These are phyloP conservation scores for Rhabdomys dilectus DNA, from an alignment of 2,113 vertebrate genomes.

Conservation along the genomic window DNA sequence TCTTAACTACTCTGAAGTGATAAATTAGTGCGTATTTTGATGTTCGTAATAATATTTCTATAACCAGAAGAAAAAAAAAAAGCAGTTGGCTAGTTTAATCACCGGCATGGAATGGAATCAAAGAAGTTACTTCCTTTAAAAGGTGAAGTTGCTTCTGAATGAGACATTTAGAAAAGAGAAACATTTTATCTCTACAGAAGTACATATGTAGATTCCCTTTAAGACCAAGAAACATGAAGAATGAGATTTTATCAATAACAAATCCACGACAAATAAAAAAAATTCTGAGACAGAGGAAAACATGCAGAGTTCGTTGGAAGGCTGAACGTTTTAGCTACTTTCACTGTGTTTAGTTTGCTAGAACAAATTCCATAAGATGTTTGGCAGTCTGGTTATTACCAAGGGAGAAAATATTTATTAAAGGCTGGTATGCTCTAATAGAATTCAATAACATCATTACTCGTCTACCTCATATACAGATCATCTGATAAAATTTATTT, in stretches of 20 bases:
- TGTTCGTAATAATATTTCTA: neutral
- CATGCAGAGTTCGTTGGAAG: neutral
- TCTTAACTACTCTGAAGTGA: neutral
- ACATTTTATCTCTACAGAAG: neutral
- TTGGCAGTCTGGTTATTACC: constrained; percentile 4
- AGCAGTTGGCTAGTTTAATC: neutral
- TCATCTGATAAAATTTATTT: constrained; percentile 52
- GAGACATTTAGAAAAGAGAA: neutral
- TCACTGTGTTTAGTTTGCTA: neutral
- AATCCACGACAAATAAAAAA: neutral
- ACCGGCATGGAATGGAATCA: neutral
- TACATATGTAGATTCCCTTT: neutral
- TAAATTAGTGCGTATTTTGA: neutral
- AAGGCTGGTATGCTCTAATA: neutral
- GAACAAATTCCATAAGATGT: constrained; percentile 6
- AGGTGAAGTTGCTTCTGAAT: neutral
- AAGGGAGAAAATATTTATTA: neutral
- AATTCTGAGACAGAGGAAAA: neutral
- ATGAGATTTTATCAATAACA: neutral
- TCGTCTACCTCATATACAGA: neutral
- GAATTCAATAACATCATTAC: neutral
- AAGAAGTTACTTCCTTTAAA: neutral
- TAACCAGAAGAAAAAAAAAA: neutral
- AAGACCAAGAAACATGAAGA: neutral
- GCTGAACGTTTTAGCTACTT: neutral